These are phyloP conservation scores for Fringilla coelebs DNA, from an alignment of 2,797 vertebrate species.

Conservation along the genomic window DNA sequence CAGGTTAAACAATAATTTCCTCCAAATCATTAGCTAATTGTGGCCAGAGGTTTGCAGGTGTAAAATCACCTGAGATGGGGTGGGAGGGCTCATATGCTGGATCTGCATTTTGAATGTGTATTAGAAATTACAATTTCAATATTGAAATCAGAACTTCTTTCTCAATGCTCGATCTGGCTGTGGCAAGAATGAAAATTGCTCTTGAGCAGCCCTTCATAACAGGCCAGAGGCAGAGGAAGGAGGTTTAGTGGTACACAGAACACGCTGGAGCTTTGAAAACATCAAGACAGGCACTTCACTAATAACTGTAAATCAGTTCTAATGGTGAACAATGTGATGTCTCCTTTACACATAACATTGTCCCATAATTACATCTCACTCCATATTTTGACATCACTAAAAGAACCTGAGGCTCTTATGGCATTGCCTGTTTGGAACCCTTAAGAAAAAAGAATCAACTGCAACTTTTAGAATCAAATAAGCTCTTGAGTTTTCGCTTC, in stretches of 20 bases:
- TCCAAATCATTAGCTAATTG: background rate
- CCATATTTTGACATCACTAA: background rate
- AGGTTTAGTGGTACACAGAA: background rate
- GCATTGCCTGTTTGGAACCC: background rate
- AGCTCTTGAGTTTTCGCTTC: background rate
- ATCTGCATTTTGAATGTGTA: background rate
- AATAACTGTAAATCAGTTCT: background rate
- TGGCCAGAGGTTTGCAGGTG: background rate
- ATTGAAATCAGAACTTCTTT: background rate
- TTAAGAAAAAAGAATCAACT: background rate
- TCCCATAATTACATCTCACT: background rate
- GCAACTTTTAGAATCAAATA: background rate
- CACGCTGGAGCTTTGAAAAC: rapidly evolving
- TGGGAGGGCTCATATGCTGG: too few species aligned
- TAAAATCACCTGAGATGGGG: background rate
- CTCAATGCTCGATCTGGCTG: background rate
- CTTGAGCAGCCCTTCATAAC: background rate
- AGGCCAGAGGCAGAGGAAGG: background rate
- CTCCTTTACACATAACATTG: background rate
- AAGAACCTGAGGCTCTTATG: background rate
- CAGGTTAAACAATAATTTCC: background rate
- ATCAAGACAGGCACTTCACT: background rate
- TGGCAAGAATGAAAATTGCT: background rate
- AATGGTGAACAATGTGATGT: background rate
- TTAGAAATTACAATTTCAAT: background rate